Evolutionary conservation across 2,888 invertebrate species (phyloP).

Genomic region (Frankliniella intonsa): DNA sequence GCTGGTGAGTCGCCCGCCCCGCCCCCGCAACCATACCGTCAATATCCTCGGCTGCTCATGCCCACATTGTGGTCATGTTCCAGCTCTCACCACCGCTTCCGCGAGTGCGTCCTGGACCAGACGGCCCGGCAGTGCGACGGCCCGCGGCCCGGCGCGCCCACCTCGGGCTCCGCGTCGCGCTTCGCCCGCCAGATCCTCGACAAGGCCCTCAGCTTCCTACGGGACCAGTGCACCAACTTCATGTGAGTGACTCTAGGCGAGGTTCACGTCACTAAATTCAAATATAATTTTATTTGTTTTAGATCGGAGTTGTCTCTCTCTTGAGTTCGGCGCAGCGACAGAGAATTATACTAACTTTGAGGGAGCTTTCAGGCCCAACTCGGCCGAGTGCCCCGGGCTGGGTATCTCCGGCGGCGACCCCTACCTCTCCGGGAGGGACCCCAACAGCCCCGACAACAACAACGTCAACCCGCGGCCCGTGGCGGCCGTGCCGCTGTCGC

Average conservation of each 20-base stretch:
- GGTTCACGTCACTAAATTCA: no score
- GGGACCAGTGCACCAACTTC: conserved; percentile 57
- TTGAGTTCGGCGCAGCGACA: conserved; percentile 17
- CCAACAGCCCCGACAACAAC: conserved; percentile 39
- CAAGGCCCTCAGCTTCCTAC: conserved; percentile 56
- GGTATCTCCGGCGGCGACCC: conserved; percentile 37
- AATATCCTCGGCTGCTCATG: not conserved
- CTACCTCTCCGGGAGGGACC: conserved; percentile 39
- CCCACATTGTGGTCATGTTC: conserved; percentile 35
- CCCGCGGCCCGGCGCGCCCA: conserved; percentile 43
- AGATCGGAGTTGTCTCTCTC: not conserved
- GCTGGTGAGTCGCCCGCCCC: conserved; percentile 56
- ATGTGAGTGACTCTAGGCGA: no score
- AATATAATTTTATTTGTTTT: no score
- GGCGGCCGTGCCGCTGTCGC: conserved; percentile 29
- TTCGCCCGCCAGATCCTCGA: conserved; percentile 55
- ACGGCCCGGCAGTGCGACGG: conserved; percentile 52
- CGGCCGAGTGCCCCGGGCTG: conserved; percentile 48
- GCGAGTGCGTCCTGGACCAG: conserved; percentile 54
- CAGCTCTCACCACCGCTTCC: conserved; percentile 57
- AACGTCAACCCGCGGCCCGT: conserved; percentile 35
- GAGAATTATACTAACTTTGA: not conserved
- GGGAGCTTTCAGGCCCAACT: conserved; percentile 48
- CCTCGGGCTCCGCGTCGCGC: conserved; percentile 48
- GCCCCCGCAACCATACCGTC: no score